Percentiles rank a stretch among this genome's conserved stretches.
Evolutionary conservation across 2,113 vertebrate genomes (phyloP).

Genomic region (Oxyura jamaicensis): DNA sequence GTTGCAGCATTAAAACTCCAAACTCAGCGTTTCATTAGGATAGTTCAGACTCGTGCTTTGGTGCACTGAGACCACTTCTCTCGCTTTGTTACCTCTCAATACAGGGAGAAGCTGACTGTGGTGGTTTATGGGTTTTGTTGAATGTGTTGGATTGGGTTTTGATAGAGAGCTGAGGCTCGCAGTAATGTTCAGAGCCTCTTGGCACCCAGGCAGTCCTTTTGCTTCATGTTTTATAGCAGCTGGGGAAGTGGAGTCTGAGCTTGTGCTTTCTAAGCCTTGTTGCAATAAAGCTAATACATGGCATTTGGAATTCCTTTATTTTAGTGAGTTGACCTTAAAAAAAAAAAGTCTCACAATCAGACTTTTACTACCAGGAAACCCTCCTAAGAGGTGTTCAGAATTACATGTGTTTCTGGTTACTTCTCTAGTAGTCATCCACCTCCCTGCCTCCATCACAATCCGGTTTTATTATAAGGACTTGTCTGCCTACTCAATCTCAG

Average conservation of each 20-base stretch:
- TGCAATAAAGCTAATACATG: not conserved
- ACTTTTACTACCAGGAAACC: not conserved
- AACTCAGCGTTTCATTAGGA: not conserved
- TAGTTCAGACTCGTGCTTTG: not conserved
- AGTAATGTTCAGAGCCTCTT: not conserved
- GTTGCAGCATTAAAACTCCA: not conserved
- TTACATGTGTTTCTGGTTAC: not conserved
- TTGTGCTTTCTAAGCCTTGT: not conserved
- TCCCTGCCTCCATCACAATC: not conserved
- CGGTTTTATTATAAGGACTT: not conserved
- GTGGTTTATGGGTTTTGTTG: not conserved
- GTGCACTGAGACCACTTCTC: not conserved
- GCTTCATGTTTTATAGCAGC: not conserved
- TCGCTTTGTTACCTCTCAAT: not conserved
- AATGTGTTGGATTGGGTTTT: not conserved
- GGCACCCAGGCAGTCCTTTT: not conserved
- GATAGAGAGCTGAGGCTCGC: not conserved
- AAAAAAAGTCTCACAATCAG: not conserved
- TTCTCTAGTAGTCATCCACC: not conserved
- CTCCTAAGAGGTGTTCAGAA: not conserved
- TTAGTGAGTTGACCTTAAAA: not conserved
- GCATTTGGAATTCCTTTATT: not conserved
- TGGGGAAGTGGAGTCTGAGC: not conserved
- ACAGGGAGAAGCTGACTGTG: accelerated
- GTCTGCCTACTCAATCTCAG: not conserved